Conservation (phyloP, 1,140 invertebrate genomes). For the Pseudomyrmex sp. region DNA sequence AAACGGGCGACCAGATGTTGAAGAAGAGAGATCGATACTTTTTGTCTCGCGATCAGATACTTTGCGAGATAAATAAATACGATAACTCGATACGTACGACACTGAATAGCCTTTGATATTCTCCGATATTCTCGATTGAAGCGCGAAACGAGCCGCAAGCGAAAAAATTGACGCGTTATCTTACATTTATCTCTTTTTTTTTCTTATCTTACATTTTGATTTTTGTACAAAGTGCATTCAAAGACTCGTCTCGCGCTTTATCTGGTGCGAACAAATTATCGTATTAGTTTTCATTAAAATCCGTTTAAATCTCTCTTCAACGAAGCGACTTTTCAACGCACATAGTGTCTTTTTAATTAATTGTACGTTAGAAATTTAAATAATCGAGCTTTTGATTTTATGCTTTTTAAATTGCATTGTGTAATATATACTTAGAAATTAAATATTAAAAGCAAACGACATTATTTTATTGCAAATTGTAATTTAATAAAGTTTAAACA, state of each 20-base stretch:
- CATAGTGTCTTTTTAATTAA: too few species aligned
- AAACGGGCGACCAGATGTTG: slow-evolving; percentile 8
- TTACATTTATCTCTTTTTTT: too few species aligned
- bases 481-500: too few species aligned
- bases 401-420: too few species aligned
- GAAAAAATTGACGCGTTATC: not conserved
- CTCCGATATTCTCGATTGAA: slow-evolving; percentile 2
- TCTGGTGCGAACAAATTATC: slow-evolving; percentile 1
- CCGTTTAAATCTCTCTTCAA: not conserved
- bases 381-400: not conserved
- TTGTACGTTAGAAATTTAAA: not conserved
- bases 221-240: slow-evolving; percentile 17
- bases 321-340: slow-evolving; percentile 4
- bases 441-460: too few species aligned
- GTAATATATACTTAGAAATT: too few species aligned
- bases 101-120: not conserved
- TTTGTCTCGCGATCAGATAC: slow-evolving; percentile 5
- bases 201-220: slow-evolving; percentile 54
- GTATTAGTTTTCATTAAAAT: not conserved
- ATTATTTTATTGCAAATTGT: too few species aligned
- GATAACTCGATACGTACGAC: slow-evolving; percentile 12
- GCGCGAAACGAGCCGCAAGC: not conserved
- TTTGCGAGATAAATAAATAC: slow-evolving; percentile 11
- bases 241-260: not conserved
- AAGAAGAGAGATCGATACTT: slow-evolving; percentile 13